Percentiles rank a stretch among this genome's conserved stretches.
These are phyloP conservation scores for Callyntrura sp. DNA, from an alignment of 2,888 invertebrate genomes.

Conservation along the genomic window DNA sequence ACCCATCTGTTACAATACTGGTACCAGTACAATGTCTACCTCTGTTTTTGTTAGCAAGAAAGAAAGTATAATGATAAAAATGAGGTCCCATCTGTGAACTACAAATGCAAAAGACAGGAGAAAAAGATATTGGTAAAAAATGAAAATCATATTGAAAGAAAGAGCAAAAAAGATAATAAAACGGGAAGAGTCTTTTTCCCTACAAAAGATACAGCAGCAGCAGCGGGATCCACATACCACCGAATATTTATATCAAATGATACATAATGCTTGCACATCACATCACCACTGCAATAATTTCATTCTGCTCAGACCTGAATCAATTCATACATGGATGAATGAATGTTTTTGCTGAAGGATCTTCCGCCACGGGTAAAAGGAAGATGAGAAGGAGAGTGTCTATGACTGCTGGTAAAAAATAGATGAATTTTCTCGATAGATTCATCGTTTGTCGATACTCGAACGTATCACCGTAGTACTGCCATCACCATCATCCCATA, in stretches of 20 bases:
- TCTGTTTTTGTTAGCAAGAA: neutral
- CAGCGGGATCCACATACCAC: neutral
- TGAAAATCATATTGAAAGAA: slow-evolving; percentile 24
- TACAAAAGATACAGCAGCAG: too few species aligned
- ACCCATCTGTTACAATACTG: slow-evolving; percentile 50
- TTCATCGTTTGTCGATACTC: slow-evolving; percentile 39
- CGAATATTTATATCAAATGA: slow-evolving; percentile 40
- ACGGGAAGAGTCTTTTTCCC: too few species aligned
- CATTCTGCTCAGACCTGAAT: slow-evolving; percentile 83
- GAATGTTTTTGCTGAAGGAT: slow-evolving; percentile 73
- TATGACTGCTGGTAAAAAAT: slow-evolving; percentile 53
- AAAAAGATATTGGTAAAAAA: slow-evolving; percentile 47
- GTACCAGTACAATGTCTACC: slow-evolving; percentile 48
- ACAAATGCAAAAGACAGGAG: slow-evolving; percentile 64
- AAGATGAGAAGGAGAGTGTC: slow-evolving; percentile 4
- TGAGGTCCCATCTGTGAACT: slow-evolving; percentile 61
- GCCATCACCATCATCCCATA: slow-evolving; percentile 54
- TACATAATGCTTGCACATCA: slow-evolving; percentile 53
- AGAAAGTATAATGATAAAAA: slow-evolving; percentile 62
- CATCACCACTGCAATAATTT: slow-evolving; percentile 82
- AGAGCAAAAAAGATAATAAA: slow-evolving; percentile 41
- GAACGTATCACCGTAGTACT: slow-evolving; percentile 31
- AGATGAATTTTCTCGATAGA: slow-evolving; percentile 57
- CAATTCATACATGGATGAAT: slow-evolving; percentile 80
- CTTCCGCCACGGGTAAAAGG: slow-evolving; percentile 51